phyloP scores from a whole-genome alignment of 2,888 invertebrate genomes.

The Hesperia comma region DNA sequence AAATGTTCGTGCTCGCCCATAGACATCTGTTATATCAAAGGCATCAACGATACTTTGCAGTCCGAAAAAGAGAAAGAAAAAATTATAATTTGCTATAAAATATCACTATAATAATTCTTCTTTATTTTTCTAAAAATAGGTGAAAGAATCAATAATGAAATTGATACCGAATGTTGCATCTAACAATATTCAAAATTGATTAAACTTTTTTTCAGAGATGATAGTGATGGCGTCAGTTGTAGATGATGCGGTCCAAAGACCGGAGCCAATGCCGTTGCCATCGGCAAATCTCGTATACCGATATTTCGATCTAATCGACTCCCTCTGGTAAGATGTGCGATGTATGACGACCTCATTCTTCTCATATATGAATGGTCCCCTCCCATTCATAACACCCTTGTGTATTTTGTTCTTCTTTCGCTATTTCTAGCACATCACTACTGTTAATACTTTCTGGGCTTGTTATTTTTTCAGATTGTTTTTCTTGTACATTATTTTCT shows the following conservation, averaged over 20 bases:
- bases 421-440: constrained; percentile 29
- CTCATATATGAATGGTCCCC: constrained; percentile 32
- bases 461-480: not conserved
- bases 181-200: not conserved
- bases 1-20: too few species aligned
- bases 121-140: too few species aligned
- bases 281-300: constrained; percentile 63
- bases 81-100: too few species aligned
- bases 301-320: constrained; percentile 70
- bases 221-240: constrained; percentile 73
- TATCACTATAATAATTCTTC: too few species aligned
- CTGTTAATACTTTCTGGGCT: constrained; percentile 9
- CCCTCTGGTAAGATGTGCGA: constrained; percentile 65
- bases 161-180: not conserved
- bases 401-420: constrained; percentile 17
- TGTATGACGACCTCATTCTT: constrained; percentile 11
- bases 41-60: too few species aligned
- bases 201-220: constrained; percentile 63
- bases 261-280: constrained; percentile 65
- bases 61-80: too few species aligned
- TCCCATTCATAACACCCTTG: constrained; percentile 28
- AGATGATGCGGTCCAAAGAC: constrained; percentile 51
- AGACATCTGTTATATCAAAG: too few species aligned
- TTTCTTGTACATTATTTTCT: not conserved
- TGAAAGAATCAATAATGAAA: too few species aligned